Evolutionary conservation across 1,140 invertebrate genomes (phyloP), one percentile per base, ranked within the genome.

Genomic region (Charaxes varanes): DNA sequence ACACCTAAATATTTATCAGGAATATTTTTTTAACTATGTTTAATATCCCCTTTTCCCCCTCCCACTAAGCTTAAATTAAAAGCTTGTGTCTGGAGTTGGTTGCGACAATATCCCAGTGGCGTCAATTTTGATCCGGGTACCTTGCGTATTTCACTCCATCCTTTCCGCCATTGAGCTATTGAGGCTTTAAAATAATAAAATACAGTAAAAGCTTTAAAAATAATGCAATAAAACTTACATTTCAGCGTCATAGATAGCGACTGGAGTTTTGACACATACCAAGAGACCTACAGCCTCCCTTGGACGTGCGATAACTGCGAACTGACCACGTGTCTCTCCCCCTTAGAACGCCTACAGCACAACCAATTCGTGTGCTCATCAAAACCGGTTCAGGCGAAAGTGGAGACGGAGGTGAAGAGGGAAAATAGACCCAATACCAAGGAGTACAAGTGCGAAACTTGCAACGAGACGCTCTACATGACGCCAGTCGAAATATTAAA

Each of bases 401-500:
- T 62, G 43, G 52, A 67, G 34, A 54, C 47, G 18, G 73, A 63
- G 43, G 49, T 58, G 3, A 51, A 65, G 41, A 45, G 46, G 34
- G 36, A 85, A 78, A 58, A 78, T 76, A 90, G 88, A 60, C 85
- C 90, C 10, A 91, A 93, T 62, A 85, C 88, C 6, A 89, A 90
- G 77, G 64, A 85, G 22, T 96, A 90, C 73, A 84, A 88, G 47
- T 97, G 95, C 83, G 59, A 86, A 3, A 82, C 78, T 28, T 97
- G 95, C 84, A 76, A 88, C 12, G 74, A 90, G 63, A 85, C 83
- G n/a, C 78, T 96, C 21, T 86, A 88, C 41, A 78, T 96, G 22
- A 93, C 92, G 8, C 89, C 90, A 4, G 88, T 92, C 18, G 91
- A 93, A 63, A 90, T 92, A 70, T 79, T 94, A 47, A 92, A 87